phyloP scores from a whole-genome alignment of 2,113 vertebrate genomes.

The Calonectris borealis region DNA sequence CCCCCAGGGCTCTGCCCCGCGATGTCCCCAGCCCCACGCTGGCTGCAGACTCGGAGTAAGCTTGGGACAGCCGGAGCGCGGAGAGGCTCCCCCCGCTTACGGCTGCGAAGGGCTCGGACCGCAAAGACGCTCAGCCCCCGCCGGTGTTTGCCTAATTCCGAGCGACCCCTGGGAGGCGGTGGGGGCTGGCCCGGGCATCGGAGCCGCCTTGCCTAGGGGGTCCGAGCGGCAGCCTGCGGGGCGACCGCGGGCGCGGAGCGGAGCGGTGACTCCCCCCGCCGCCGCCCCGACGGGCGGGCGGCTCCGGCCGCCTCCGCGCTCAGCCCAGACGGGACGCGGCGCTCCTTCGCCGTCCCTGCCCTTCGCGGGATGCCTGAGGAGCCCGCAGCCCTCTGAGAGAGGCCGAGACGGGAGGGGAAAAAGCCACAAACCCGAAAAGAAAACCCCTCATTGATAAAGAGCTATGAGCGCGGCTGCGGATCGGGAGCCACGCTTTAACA shows the following conservation, averaged over 20 bases:
- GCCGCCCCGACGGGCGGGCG: too few species aligned
- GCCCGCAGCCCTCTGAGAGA: neutral
- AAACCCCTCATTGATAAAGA: neutral
- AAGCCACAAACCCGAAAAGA: neutral
- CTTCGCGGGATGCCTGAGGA: too few species aligned
- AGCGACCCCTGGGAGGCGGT: accelerated
- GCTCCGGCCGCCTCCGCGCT: too few species aligned
- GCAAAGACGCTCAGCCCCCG: neutral
- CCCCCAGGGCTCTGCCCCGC: neutral
- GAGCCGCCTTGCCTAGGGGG: neutral
- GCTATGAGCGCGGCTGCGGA: neutral
- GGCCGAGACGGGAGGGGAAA: neutral
- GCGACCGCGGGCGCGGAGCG: too few species aligned
- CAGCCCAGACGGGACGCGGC: too few species aligned
- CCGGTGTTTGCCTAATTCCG: neutral
- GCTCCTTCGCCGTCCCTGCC: too few species aligned
- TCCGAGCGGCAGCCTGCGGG: neutral
- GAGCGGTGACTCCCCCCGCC: neutral
- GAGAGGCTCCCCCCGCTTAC: neutral
- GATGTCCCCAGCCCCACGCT: too few species aligned
- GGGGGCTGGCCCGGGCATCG: neutral
- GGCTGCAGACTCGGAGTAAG: neutral
- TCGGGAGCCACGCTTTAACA: neutral
- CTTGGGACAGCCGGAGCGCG: neutral
- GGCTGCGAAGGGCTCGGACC: neutral